phyloP scores from a whole-genome alignment of 1,140 invertebrate species.

The Zaprionus taronus region DNA sequence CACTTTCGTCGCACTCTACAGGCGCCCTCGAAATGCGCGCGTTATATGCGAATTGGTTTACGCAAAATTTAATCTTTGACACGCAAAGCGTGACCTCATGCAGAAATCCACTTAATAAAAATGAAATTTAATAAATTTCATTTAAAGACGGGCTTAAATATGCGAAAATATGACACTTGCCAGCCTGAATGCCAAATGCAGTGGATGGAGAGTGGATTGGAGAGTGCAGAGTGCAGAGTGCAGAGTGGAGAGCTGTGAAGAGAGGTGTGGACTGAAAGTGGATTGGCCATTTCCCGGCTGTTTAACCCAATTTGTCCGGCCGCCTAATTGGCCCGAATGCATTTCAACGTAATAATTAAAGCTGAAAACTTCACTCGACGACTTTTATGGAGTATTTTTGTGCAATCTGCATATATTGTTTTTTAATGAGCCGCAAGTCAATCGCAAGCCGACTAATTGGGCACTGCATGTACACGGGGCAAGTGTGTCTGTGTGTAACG shows the following conservation, averaged over 20 bases:
- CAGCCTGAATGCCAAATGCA: neutral
- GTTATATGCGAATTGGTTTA: slow-evolving; percentile 34
- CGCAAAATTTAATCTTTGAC: slow-evolving; percentile 49
- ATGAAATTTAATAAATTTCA: slow-evolving; percentile 74
- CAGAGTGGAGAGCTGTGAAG: neutral
- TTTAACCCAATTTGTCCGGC: slow-evolving; percentile 71
- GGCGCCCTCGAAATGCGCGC: slow-evolving; percentile 20
- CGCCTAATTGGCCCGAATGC: slow-evolving; percentile 68
- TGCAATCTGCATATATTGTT: slow-evolving; percentile 81
- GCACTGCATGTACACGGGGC: slow-evolving; percentile 23
- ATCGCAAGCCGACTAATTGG: slow-evolving; percentile 78
- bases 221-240: neutral
- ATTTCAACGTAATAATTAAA: slow-evolving; percentile 74
- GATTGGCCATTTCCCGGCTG: slow-evolving; percentile 40
- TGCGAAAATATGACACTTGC: slow-evolving; percentile 50
- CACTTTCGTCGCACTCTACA: slow-evolving; percentile 4
- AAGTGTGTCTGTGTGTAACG: neutral
- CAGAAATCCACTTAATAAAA: slow-evolving; percentile 69
- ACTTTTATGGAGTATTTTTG: slow-evolving; percentile 45
- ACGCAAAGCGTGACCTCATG: slow-evolving; percentile 28
- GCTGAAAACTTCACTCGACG: slow-evolving; percentile 43
- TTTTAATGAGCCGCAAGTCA: slow-evolving; percentile 83
- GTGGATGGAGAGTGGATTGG: slow-evolving; percentile 3
- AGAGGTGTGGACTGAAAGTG: slow-evolving; percentile 2
- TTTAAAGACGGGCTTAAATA: slow-evolving; percentile 59